Base-by-base conservation (phyloP, 2,113 vertebrate genomes). In the Agelaius phoeniceus region DNA sequence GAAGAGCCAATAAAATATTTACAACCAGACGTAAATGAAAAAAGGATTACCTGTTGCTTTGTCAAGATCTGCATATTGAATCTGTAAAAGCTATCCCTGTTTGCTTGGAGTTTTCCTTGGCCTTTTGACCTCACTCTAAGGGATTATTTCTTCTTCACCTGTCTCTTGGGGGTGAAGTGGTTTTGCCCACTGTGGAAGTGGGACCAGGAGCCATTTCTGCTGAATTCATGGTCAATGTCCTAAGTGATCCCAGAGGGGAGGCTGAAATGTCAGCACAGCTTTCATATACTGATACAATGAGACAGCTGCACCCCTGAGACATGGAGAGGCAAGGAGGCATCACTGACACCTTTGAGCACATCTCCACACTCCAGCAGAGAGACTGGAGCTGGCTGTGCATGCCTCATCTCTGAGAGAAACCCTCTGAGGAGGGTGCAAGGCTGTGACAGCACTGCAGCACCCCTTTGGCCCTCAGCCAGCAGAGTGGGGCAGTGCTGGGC, bases 1-100 rank as follows among this genome's bases (percentile, higher is more conserved):
- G 71, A 74, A 74, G 54, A 83, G 75, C 66, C 51, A 67, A 58
- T 94, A 59, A 88, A 93, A 91, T 94, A 76, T 93, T 96, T 84
- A 82, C 59, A 78, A 31, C 26, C 54, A 13, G 22, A 37, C 26
- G 24, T 78, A 92, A 91, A 92, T 28, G 35, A 78, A 73, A 80
- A 74, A 59, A 35, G 33, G 37, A 77, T 83, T 28, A 43, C 51
- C 51, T 84, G 65, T 86, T 84, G 68, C 63, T 78, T 63, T 85
- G 71, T 87, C 43, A 51, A 46, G 87, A 35, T 58, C 78, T 90
- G 59, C 55, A 26, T 78, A 28, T 26, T 81, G 69, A 76, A 67
- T 72, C 59, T 86, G 11, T 86, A 67, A 84, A 81, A 79, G n/a
- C 43, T 62, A 3, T 58, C 17, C 15, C 11, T n/a, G 26, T 87